phyloP scores from a whole-genome alignment of 2,113 vertebrate species.

The Syngnathus typhle region DNA sequence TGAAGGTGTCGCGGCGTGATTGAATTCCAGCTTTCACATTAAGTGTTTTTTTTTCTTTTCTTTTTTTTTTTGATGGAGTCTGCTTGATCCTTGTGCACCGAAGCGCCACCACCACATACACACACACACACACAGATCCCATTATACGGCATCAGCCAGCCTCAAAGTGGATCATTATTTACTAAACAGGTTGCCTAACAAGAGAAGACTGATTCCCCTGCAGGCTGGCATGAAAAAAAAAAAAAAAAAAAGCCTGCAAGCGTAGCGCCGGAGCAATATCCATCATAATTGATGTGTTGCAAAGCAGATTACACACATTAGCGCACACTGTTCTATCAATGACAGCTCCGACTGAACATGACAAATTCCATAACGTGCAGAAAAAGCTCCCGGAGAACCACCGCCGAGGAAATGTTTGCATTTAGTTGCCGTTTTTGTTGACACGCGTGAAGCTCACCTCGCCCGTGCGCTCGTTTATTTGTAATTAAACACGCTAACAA shows the following conservation, averaged over 20 bases:
- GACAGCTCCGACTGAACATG: conserved; percentile 79
- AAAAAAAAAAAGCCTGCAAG: conserved; percentile 58
- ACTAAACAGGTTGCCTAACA: conserved; percentile 77
- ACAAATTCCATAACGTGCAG: conserved; percentile 74
- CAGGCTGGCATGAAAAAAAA: conserved; percentile 37
- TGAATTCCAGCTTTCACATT: conserved; percentile 52
- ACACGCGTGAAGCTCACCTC: conserved; percentile 34
- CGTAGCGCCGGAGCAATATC: conserved; percentile 69
- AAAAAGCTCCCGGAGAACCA: conserved; percentile 40
- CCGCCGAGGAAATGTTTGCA: conserved; percentile 61
- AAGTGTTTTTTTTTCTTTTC: conserved; percentile 28
- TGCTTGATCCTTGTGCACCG: conserved; percentile 49
- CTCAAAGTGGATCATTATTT: conserved; percentile 74
- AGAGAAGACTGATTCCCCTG: conserved; percentile 75
- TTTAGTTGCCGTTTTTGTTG: conserved; percentile 30
- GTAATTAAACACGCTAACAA: conserved; percentile 64
- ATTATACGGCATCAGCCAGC: conserved; percentile 57
- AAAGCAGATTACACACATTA: conserved; percentile 83
- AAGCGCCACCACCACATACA: conserved; percentile 15
- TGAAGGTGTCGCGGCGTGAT: conserved; percentile 40
- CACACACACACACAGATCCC: conserved; percentile 28
- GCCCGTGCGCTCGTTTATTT: conserved; percentile 33
- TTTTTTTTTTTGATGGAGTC: conserved; percentile 43
- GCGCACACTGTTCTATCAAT: conserved; percentile 73
- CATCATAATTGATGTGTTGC: conserved; percentile 82